A percentile compares a stretch with the other conserved stretches of the same genome.
phyloP scores from a whole-genome alignment of 2,113 vertebrate species.

The Bos javanicus region DNA sequence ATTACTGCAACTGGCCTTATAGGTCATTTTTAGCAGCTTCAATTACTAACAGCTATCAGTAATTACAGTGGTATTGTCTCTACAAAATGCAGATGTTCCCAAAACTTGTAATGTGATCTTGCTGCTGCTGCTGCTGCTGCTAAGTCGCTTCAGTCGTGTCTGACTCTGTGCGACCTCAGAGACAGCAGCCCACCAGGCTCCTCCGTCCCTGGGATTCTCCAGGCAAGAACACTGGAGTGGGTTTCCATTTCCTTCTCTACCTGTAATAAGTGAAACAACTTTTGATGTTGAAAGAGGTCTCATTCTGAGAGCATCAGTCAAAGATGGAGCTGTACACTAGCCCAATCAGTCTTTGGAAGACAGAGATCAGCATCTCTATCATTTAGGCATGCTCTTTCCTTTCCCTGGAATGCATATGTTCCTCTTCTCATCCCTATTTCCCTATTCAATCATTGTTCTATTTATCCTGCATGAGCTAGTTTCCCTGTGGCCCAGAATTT shows the following conservation, averaged over 20 bases:
- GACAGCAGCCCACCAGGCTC: too few relatives aligned
- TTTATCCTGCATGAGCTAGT: background rate
- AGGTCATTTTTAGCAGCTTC: background rate
- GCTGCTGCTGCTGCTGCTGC: too few relatives aligned
- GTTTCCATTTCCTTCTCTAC: too few relatives aligned
- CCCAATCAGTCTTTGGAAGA: background rate
- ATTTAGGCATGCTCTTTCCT: background rate
- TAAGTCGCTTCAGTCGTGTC: too few relatives aligned
- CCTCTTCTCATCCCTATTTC: background rate
- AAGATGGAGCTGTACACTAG: rapidly evolving
- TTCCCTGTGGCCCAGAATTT: background rate
- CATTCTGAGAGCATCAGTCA: background rate
- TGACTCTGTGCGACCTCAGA: too few relatives aligned
- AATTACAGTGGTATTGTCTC: background rate
- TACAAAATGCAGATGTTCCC: background rate
- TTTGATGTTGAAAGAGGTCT: background rate
- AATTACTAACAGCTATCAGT: background rate
- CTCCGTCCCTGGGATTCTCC: too few relatives aligned
- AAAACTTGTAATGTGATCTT: background rate
- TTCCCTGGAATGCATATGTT: background rate
- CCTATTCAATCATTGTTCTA: background rate
- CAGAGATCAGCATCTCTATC: background rate
- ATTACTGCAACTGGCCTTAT: background rate
- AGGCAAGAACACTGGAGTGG: too few relatives aligned
- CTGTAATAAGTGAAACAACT: background rate